phyloP scores from a whole-genome alignment of 53 echinoderm and acorn worm species.

The Patiria pectinifera region DNA sequence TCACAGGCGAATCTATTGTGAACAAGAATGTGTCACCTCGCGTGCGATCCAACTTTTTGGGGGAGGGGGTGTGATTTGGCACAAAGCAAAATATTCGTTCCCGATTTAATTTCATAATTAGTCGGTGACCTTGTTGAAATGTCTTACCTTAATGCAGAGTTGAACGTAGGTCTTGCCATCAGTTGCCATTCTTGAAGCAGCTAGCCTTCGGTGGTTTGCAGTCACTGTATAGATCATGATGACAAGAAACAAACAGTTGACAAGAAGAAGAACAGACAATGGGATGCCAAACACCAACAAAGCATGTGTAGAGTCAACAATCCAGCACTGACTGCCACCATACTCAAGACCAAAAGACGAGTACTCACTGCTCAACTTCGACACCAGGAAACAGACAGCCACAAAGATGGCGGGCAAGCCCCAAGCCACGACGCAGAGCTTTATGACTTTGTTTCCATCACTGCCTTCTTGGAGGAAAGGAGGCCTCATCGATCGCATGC shows the following conservation, averaged over 20 bases:
- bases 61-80: too few species aligned
- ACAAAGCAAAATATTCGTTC: too few species aligned
- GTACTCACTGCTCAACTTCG: not conserved
- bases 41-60: too few species aligned
- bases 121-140: too few species aligned
- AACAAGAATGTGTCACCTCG: too few species aligned
- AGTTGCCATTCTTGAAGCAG: slow-evolving; percentile 41
- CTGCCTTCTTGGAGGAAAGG: not conserved
- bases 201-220: slow-evolving; percentile 55
- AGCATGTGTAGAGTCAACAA: too few species aligned
- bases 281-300: too few species aligned
- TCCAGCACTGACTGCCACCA: not conserved
- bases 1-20: too few species aligned
- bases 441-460: not conserved
- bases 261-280: slow-evolving; percentile 43
- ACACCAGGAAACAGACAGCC: slow-evolving; percentile 38
- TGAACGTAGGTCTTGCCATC: slow-evolving; percentile 54
- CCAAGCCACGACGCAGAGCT: slow-evolving; percentile 58
- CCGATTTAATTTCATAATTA: too few species aligned
- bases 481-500: not conserved
- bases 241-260: slow-evolving; percentile 52
- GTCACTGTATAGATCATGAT: slow-evolving; percentile 57
- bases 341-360: not conserved
- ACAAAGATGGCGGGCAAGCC: slow-evolving; percentile 62
- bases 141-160: slow-evolving; percentile 63